Evolutionary conservation across 2,888 invertebrate genomes (phyloP).

Genomic region (Aplocera efformata): DNA sequence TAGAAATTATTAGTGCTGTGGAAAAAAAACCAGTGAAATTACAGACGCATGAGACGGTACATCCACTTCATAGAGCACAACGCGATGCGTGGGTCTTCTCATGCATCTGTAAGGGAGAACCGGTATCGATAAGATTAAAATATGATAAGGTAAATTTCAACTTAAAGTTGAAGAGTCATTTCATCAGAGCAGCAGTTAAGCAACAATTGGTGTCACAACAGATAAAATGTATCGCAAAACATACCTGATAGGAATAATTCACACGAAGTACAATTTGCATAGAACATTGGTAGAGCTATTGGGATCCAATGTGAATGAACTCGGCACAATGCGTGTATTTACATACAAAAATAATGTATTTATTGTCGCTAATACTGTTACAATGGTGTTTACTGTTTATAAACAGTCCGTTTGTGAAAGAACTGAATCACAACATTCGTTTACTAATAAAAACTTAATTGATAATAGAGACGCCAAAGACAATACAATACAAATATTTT

Average conservation of each 20-base stretch:
- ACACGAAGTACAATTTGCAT: constrained; percentile 34
- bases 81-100: no score
- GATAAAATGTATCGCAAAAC: constrained; percentile 31
- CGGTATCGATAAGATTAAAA: no score
- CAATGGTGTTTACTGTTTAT: constrained; percentile 43
- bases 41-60: no score
- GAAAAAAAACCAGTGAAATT: no score
- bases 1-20: no score
- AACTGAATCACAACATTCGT: constrained; percentile 21
- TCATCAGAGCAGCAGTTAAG: constrained; percentile 12
- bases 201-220: constrained; percentile 21
- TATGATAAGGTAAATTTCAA: no score
- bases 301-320: constrained; percentile 53
- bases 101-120: no score
- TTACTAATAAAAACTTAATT: constrained; percentile 22
- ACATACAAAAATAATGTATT: constrained; percentile 47
- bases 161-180: no score
- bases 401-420: constrained; percentile 29
- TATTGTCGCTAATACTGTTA: constrained; percentile 37
- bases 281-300: constrained; percentile 33
- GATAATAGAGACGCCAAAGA: constrained; percentile 7
- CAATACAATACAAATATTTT: neutral
- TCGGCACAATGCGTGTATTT: constrained; percentile 51
- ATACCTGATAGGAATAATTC: constrained; percentile 43
- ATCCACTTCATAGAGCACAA: no score